These are phyloP conservation scores for Apodemus agrarius DNA, from an alignment of 2,797 vertebrate species.

Conservation along the genomic window DNA sequence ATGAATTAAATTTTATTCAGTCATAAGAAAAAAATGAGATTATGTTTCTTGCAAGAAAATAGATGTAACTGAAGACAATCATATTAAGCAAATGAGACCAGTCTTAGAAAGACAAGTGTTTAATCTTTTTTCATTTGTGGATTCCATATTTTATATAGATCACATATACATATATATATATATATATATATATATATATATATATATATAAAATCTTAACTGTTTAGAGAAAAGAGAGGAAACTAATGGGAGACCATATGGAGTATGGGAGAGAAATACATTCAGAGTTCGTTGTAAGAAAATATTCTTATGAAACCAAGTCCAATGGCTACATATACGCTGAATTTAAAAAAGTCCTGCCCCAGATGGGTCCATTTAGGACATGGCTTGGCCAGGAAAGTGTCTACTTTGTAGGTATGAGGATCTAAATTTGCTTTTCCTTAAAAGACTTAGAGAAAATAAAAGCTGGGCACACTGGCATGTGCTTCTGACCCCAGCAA, in stretches of 20 bases:
- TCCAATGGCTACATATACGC: background rate
- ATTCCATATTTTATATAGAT: background rate
- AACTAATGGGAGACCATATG: background rate
- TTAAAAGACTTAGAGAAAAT: background rate
- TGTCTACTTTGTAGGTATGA: background rate
- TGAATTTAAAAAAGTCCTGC: background rate
- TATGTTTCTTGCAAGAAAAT: background rate
- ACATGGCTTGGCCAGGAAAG: background rate
- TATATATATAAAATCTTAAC: background rate
- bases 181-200: no score
- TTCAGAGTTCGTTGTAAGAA: background rate
- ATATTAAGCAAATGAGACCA: background rate
- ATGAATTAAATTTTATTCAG: background rate
- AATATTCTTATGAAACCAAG: background rate
- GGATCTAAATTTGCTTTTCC: background rate
- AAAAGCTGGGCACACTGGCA: background rate
- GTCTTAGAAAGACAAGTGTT: background rate
- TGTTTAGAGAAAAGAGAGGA: background rate
- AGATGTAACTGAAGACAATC: background rate
- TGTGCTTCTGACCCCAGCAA: background rate
- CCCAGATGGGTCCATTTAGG: background rate
- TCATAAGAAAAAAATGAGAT: background rate
- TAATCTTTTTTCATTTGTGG: background rate
- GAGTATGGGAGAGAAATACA: background rate
- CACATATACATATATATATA: no score